These are phyloP conservation scores for Ormyrus thymus DNA, from an alignment of 2,888 invertebrate species.

Conservation along the genomic window DNA sequence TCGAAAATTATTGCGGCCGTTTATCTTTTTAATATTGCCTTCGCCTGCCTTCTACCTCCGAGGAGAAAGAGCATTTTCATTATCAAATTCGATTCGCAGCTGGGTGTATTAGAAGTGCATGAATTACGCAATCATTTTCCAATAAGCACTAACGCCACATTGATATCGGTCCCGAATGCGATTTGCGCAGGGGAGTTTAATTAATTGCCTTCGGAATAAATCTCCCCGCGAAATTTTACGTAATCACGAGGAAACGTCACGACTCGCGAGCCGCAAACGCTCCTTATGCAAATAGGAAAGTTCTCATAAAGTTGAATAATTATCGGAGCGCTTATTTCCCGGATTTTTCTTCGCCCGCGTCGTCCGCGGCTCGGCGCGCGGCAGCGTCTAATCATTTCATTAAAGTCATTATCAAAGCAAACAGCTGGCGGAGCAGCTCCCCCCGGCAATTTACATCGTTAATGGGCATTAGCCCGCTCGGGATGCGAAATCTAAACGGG, in stretches of 20 bases:
- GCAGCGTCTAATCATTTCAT: slow-evolving; percentile 48
- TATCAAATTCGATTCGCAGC: no score
- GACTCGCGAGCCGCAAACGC: neutral
- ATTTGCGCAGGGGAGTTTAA: slow-evolving; percentile 11
- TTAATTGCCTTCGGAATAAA: neutral
- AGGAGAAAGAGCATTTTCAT: no score
- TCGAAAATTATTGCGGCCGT: neutral
- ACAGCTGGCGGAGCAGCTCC: slow-evolving; percentile 25
- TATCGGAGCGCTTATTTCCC: neutral
- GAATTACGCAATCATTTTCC: neutral
- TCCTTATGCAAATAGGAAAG: slow-evolving; percentile 30
- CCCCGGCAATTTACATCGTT: slow-evolving; percentile 45
- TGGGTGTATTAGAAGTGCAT: neutral
- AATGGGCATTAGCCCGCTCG: slow-evolving; percentile 28
- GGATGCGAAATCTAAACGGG: slow-evolving; percentile 29
- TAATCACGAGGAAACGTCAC: slow-evolving; percentile 18
- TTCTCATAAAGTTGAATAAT: slow-evolving; percentile 29
- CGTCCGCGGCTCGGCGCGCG: neutral
- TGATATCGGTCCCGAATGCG: neutral
- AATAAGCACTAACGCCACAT: neutral
- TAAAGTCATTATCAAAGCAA: slow-evolving; percentile 49
- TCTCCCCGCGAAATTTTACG: neutral
- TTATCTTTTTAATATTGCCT: neutral
- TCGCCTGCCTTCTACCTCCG: neutral
- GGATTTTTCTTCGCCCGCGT: slow-evolving; percentile 1